phyloP scores from a whole-genome alignment of 2,888 invertebrate genomes.

The Micropterix aruncella region DNA sequence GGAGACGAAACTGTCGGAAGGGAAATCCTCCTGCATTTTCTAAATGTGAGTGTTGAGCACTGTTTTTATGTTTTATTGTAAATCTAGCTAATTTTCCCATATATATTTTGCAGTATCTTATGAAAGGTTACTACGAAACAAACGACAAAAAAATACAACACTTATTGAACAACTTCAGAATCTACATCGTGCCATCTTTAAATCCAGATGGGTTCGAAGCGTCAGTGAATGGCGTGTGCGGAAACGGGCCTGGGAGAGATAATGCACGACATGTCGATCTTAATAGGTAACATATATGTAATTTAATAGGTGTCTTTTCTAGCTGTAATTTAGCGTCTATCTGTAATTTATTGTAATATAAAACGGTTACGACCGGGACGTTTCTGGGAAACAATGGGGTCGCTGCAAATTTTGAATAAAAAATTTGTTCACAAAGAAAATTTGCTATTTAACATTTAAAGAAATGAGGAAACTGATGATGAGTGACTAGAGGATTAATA shows the following conservation, averaged over 20 bases:
- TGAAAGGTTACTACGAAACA: slow-evolving; percentile 23
- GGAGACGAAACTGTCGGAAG: slow-evolving; percentile 56
- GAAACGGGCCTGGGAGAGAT: slow-evolving; percentile 16
- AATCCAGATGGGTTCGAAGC: slow-evolving; percentile 58
- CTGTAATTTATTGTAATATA: too few relatives aligned
- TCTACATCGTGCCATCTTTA: slow-evolving; percentile 61
- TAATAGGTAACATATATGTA: slow-evolving; percentile 39
- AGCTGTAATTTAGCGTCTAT: too few relatives aligned
- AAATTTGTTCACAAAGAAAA: too few relatives aligned
- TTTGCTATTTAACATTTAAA: too few relatives aligned
- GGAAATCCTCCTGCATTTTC: slow-evolving; percentile 47
- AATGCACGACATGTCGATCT: slow-evolving; percentile 21
- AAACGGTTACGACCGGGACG: too few relatives aligned
- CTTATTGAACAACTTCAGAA: slow-evolving; percentile 49
- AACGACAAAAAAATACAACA: slow-evolving; percentile 31
- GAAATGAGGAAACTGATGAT: too few relatives aligned
- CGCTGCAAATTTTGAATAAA: too few relatives aligned
- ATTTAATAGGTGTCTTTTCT: too few relatives aligned
- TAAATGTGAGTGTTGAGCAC: slow-evolving; percentile 19
- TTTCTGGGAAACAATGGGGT: too few relatives aligned
- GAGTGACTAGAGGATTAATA: too few relatives aligned
- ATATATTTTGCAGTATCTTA: slow-evolving; percentile 27
- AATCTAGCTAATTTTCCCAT: slow-evolving; percentile 1
- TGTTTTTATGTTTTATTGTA: not conserved
- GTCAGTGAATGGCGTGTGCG: slow-evolving; percentile 17